These are phyloP conservation scores for Macaca mulatta DNA, from an alignment of 2,113 vertebrate genomes.

Conservation along the genomic window DNA sequence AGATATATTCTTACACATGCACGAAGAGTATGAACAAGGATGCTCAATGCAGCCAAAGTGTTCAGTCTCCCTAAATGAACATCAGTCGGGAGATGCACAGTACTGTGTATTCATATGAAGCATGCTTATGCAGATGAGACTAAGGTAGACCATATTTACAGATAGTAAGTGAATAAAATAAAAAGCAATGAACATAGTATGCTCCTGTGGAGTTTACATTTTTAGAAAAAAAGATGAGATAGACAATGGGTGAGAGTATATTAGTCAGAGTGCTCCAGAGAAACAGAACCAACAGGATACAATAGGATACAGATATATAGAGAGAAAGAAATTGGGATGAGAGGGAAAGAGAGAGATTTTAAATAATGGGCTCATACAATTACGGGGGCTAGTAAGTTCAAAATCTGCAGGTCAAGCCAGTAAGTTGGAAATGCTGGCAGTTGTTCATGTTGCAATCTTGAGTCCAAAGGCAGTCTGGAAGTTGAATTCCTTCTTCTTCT, in stretches of 20 bases:
- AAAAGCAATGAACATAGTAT: not conserved
- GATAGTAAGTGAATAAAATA: not conserved
- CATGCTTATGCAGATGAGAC: not conserved
- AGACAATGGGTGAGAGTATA: not conserved
- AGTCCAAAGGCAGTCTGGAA: not conserved
- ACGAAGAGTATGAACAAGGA: not conserved
- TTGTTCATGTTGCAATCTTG: not conserved
- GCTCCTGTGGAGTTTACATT: not conserved
- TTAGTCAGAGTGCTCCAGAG: not conserved
- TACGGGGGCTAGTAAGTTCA: not conserved
- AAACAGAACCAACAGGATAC: not conserved
- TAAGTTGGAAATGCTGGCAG: not conserved
- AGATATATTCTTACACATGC: fast-evolving
- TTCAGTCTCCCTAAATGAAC: too few relatives aligned
- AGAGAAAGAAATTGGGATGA: not conserved
- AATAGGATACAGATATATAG: not conserved
- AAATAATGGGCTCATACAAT: not conserved
- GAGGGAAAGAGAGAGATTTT: not conserved
- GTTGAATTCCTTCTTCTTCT: not conserved
- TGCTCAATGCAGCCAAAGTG: not conserved
- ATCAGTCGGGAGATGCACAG: not conserved
- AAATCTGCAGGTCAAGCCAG: not conserved
- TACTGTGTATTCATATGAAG: not conserved
- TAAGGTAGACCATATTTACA: not conserved
- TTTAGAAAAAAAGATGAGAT: not conserved